Evolutionary conservation across 2,888 invertebrate species (phyloP), one percentile per base, ranked within the genome.

Genomic region (Oscheius sp.): DNA sequence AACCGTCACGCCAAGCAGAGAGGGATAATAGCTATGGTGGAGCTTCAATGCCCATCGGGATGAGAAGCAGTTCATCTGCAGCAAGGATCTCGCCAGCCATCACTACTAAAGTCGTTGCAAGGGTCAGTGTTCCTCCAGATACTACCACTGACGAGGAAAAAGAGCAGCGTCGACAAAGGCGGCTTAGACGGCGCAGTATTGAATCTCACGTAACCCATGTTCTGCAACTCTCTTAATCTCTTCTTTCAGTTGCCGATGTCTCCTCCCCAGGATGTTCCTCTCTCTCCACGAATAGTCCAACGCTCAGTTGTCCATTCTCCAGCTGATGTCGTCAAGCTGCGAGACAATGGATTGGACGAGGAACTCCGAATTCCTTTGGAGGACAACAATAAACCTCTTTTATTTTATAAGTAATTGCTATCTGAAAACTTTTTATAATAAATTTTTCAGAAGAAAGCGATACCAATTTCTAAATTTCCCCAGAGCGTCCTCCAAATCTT

Each of bases 391-490:
- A 80, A 80, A 63, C 80, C 80, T 5, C 50, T 80, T 37, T 69
- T 80, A 8, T 80, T 80, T 65, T 80, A 78, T 67, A 76, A 78
- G 74, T 74, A 53, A 58, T 50, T 31, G 33, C 23, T 23, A 48
- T 48, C 15, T 15, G 20, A 12, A 20, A 6, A 6, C 34, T 3
- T 48, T 46, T 48, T 25, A 4, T 29, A 46, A 15, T 17, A 31
- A 29, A 29, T 6, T 29, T 72, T 79, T 71, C 61, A 81, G 81
- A 74, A 76, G 84, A 34, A 82, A 83, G 72, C 78, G 82, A 17
- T 84, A 84, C 69, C 82, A 82, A 68, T 83, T 84, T 69, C 72
- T 84, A 65, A 84, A 83, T 74, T 84, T 84, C 65, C 84, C 84
- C 37, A 72, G 82, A 64, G 77, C 83, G 20, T 73, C 82, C 58